Percentiles rank a stretch among this genome's conserved stretches.
These are phyloP conservation scores for Gisinianus flammeolus DNA, from an alignment of 2,888 invertebrate genomes.

Conservation along the genomic window DNA sequence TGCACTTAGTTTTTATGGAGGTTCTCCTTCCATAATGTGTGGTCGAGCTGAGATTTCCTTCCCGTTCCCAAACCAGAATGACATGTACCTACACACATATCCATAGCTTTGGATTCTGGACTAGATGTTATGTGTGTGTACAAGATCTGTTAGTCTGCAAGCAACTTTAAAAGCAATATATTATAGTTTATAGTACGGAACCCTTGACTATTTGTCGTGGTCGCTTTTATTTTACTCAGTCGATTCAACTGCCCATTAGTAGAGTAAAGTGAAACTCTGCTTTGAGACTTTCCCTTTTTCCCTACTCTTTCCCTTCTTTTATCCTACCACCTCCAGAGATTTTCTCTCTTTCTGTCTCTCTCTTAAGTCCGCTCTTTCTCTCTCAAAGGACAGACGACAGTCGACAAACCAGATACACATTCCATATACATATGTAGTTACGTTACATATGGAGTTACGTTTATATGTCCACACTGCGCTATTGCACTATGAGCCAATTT, in stretches of 20 bases:
- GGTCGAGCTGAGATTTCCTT: not conserved
- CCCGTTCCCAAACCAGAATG: not conserved
- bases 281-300: not conserved
- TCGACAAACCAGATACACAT: no score
- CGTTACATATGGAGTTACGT: no score
- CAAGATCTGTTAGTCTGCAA: not conserved
- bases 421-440: no score
- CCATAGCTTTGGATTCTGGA: not conserved
- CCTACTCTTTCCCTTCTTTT: not conserved
- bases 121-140: not conserved
- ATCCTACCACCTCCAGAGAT: not conserved
- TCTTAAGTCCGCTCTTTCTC: not conserved
- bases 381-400: not conserved
- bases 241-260: constrained; percentile 11
- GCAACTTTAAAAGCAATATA: constrained; percentile 14
- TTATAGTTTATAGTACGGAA: not conserved
- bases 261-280: constrained; percentile 1
- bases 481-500: no score
- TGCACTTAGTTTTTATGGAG: not conserved
- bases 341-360: not conserved
- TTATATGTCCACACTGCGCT: no score
- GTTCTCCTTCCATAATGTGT: not conserved
- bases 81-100: not conserved
- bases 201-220: constrained; percentile 15
- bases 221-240: constrained; percentile 14